Percentiles rank a stretch among this genome's conserved stretches.
Conservation (phyloP, 1,140 invertebrate genomes). For the Drosophila nannoptera region DNA sequence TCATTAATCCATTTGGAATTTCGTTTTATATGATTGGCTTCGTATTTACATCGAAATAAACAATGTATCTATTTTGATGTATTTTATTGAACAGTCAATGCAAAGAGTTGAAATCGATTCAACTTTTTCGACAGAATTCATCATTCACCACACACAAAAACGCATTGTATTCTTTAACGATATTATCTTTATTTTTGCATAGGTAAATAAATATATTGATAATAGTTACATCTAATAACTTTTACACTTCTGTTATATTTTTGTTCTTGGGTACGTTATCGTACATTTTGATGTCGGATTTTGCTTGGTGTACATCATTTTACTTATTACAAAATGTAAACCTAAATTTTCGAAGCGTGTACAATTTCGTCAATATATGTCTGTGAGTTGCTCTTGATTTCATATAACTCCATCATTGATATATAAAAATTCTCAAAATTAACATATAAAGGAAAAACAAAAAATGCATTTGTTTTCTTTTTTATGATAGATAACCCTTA, state of each 20-base stretch:
- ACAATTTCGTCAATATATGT: constrained; percentile 37
- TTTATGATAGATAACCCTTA: constrained; percentile 19
- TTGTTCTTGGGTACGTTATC: constrained; percentile 38
- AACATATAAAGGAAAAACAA: constrained; percentile 12
- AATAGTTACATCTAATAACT: constrained; percentile 72
- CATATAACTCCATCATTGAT: constrained; percentile 39
- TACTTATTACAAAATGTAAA: constrained; percentile 43
- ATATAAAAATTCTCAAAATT: constrained; percentile 23
- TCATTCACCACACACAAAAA: not conserved
- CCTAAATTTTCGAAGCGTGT: constrained; percentile 47
- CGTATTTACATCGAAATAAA: too few species aligned
- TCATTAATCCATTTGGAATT: too few species aligned
- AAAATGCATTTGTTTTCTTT: constrained; percentile 2
- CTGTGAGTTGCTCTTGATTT: constrained; percentile 43
- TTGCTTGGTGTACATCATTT: constrained; percentile 1
- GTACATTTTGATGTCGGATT: constrained; percentile 29
- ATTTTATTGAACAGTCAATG: not conserved
- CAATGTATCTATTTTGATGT: too few species aligned
- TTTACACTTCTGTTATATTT: constrained; percentile 39
- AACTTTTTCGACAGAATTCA: not conserved
- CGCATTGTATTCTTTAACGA: constrained; percentile 50
- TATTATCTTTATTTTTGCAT: constrained; percentile 74
- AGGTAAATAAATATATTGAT: constrained; percentile 73
- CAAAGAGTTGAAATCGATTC: too few species aligned
- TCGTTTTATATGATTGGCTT: too few species aligned